Evolutionary conservation across 2,113 vertebrate genomes (phyloP), one percentile per base, ranked within the genome.

Genomic region (Pionites leucogaster): DNA sequence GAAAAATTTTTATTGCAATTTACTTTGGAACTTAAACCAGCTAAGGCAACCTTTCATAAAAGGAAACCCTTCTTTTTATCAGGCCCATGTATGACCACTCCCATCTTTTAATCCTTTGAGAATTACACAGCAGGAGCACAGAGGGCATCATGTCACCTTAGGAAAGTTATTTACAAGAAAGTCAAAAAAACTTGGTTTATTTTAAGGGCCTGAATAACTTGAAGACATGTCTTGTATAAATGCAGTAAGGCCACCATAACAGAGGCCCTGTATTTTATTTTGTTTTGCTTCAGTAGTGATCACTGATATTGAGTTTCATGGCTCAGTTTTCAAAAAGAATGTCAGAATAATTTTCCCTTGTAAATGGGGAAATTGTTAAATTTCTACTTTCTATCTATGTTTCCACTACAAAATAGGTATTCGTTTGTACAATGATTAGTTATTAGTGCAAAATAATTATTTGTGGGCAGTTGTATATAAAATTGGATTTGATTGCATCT

Each of bases 231-330:
- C 72, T 88, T 60, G 7, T 13, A 23, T 11, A 74, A 39, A 47
- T 2, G 3, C 2, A 0, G 3, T 25, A 53, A 50, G 10, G 3
- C 13, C 3, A 4, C 1, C 2, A n/a, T 47, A 25, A 57, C 27
- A 59, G 33, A 64, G 57, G 5, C 2, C 4, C 8, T 35, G 33
- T 47, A 17, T 81, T 69, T 13, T 55, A 35, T 49, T 13, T 62
- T 19, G 8, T 27, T 87, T 88, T 83, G 0, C 13, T 88, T 89
- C 22, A 84, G 8, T 57, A 57, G 1, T 47, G 10, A 44, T 25
- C 29, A 55, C 15, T 79, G 15, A 41, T 19, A 53, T 2, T 33
- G 5, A 44, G 60, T 80, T 72, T 82, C 44, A 68, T 11, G 63
- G 7, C 3, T 57, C 35, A 49, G 13, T 18, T 60, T 70, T 84